Evolutionary conservation across 2,113 vertebrate genomes (phyloP), one percentile per base, ranked within the genome.

Genomic region (Mugil cephalus): DNA sequence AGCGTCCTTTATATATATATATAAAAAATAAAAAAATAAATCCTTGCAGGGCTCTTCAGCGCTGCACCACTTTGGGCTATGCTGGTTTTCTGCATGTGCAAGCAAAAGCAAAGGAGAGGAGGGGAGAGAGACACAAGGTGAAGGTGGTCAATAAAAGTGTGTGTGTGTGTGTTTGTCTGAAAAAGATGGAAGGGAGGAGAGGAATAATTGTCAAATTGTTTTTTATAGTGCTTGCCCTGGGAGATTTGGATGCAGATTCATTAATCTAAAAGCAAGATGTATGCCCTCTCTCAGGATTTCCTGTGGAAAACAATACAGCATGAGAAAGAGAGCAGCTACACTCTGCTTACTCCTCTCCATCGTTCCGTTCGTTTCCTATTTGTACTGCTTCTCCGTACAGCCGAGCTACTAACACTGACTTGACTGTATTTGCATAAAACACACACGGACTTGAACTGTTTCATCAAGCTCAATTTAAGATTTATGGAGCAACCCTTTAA

Each of bases 251-350:
- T 74, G 61, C 67, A 65, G 70, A 82, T 85, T 77, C 71, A 87
- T 87, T 81, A 65, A 83, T 81, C 74, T 72, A 55, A 82, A 77
- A 83, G 66, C 50, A 73, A 67, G 51, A 72, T 69, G 43, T 52
- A 42, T 71, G 19, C 47, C 17, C 51, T 53, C 54, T 79, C 69
- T 60, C 15, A 70, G 70, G 68, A 60, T 64, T 48, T 73, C 52
- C 54, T 34, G 34, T 4, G 46, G 56, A 42, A 64, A 81, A 74
- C 50, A 63, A 54, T 48, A 19, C 62, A 63, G 24, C 18, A 13
- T 2, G 8, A n/a, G 14, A 14, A 52, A 38, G 18, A 71, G 36
- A 63, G 51, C 10, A 54, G 67, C 62, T 55, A 17, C 56, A 66
- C 69, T 72, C 74, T 38, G 51, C 61, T 62, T 40, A 42, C 47